Conservation (phyloP, 2,888 invertebrate species). For the Hydraecia micacea region DNA sequence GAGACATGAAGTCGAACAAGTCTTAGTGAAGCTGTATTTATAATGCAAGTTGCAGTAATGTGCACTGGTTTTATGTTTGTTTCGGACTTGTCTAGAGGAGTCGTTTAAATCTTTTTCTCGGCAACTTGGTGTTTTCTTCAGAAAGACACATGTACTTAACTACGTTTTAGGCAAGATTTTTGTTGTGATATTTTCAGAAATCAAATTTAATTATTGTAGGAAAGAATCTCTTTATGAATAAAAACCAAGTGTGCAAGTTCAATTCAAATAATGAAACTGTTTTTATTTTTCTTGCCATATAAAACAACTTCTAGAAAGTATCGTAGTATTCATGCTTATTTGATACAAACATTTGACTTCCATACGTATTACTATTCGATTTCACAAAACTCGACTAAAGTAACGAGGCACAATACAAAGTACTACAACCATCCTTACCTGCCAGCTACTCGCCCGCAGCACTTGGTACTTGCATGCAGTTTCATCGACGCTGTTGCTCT, state of each 20-base stretch:
- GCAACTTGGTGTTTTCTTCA: not conserved
- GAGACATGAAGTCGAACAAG: slow-evolving; percentile 3
- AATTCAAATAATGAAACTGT: not conserved
- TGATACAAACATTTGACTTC: not conserved
- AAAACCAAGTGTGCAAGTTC: not conserved
- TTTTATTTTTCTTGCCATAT: not conserved
- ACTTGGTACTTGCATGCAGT: slow-evolving; percentile 14
- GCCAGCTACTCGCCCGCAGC: slow-evolving; percentile 11
- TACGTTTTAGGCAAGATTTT: not conserved
- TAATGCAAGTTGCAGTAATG: slow-evolving; percentile 23
- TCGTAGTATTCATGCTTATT: not conserved
- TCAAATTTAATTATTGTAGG: not conserved
- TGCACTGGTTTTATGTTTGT: slow-evolving; percentile 17
- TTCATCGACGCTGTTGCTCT: slow-evolving; percentile 4
- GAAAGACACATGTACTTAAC: not conserved
- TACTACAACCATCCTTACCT: not conserved
- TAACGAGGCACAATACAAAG: not conserved
- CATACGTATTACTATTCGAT: not conserved
- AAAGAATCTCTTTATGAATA: not conserved
- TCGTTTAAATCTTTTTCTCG: slow-evolving; percentile 12
- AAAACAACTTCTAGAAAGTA: too few relatives aligned
- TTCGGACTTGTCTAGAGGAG: not conserved
- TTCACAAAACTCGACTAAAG: not conserved
- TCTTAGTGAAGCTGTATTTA: slow-evolving; percentile 24
- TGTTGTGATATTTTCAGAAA: not conserved